Conservation (phyloP, 2,888 invertebrate genomes). For the Drosophila mulleri region DNA sequence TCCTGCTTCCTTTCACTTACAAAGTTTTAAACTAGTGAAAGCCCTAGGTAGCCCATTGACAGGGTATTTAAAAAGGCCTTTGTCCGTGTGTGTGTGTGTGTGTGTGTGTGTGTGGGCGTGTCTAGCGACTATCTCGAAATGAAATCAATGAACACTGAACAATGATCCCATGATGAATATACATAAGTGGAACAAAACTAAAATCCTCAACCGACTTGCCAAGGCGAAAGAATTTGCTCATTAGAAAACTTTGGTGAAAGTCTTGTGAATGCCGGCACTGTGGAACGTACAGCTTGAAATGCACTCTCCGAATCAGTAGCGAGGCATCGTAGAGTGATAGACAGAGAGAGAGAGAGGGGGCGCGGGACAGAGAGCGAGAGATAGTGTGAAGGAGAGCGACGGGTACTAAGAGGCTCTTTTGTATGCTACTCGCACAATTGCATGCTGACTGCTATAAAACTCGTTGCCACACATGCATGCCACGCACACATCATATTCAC, state of each 20-base stretch:
- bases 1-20: neutral
- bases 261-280: conserved; percentile 39
- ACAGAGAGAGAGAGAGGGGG: neutral
- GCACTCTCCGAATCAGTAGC: conserved; percentile 29
- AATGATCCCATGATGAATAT: conserved; percentile 34
- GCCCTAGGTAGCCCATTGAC: neutral
- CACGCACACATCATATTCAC: conserved; percentile 42
- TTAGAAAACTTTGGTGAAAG: conserved; percentile 60
- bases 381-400: neutral
- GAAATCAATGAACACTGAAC: conserved; percentile 16
- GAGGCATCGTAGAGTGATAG: conserved; percentile 14
- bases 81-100: neutral
- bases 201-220: conserved; percentile 42
- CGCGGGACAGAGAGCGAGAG: neutral
- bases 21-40: neutral
- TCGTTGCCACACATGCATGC: conserved; percentile 57
- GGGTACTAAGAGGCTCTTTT: conserved; percentile 37
- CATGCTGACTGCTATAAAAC: conserved; percentile 75
- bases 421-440: conserved; percentile 67
- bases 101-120: conserved; percentile 5
- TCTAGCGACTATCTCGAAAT: conserved; percentile 13
- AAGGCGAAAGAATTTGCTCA: conserved; percentile 70
- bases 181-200: conserved; percentile 18
- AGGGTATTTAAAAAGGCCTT: neutral
- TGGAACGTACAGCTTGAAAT: conserved; percentile 42